These are phyloP conservation scores for Pseudomyrmex gracilis DNA, from an alignment of 1,140 invertebrate genomes.

Conservation along the genomic window DNA sequence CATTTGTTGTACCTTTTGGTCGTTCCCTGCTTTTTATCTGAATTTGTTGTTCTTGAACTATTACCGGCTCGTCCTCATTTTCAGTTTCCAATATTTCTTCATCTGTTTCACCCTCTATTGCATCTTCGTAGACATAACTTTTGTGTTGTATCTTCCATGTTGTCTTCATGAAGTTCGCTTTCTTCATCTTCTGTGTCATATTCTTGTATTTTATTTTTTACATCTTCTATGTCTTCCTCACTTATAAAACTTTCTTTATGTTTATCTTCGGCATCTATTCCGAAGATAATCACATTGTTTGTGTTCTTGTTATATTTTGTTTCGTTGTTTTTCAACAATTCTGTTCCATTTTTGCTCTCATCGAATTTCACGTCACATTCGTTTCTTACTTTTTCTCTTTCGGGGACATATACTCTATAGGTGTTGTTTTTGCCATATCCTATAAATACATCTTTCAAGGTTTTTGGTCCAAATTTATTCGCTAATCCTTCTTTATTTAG, in stretches of 20 bases:
- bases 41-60: too few species aligned
- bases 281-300: conserved; percentile 2
- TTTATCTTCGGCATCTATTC: neutral
- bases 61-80: too few species aligned
- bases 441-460: conserved; percentile 19
- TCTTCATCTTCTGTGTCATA: neutral
- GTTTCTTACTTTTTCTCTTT: neutral
- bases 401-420: conserved; percentile 19
- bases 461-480: conserved; percentile 10
- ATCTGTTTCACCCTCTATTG: neutral
- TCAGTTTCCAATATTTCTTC: too few species aligned
- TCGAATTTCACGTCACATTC: conserved; percentile 50
- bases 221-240: neutral
- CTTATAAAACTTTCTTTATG: too few species aligned
- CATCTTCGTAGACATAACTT: too few species aligned
- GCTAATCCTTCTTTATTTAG: neutral
- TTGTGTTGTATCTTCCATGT: neutral
- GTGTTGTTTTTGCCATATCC: conserved; percentile 2
- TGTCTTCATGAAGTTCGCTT: neutral
- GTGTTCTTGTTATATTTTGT: neutral
- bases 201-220: neutral
- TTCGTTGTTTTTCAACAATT: neutral
- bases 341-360: neutral
- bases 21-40: neutral
- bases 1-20: conserved; percentile 17